A percentile compares a stretch with the other conserved stretches of the same genome.
Evolutionary conservation across 2,888 invertebrate species (phyloP).

Genomic region (Invenusta paracnida): DNA sequence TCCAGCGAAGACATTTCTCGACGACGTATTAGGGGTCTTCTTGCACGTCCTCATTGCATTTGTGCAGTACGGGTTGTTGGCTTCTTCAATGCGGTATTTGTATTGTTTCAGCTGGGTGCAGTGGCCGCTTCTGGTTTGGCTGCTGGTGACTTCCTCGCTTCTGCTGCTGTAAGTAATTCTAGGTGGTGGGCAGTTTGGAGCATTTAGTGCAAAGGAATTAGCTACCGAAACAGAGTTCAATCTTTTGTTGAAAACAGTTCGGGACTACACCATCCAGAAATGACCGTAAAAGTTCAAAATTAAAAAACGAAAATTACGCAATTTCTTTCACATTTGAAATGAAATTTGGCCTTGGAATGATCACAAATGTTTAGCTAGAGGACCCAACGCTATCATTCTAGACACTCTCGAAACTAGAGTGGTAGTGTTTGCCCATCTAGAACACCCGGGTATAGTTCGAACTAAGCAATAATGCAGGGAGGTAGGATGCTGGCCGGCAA

Average conservation of each 20-base stretch:
- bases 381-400: slow-evolving; percentile 1
- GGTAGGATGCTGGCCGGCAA: slow-evolving; percentile 25
- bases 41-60: no score
- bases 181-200: no score
- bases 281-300: not conserved
- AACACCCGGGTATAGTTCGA: slow-evolving; percentile 32
- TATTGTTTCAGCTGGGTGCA: no score
- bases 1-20: no score
- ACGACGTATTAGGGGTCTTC: no score
- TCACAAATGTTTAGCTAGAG: slow-evolving; percentile 6
- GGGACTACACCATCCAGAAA: not conserved
- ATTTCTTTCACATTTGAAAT: not conserved
- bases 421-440: slow-evolving; percentile 1
- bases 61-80: no score
- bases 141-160: no score
- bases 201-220: no score
- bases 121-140: no score
- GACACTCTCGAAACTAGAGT: not conserved
- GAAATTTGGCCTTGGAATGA: not conserved
- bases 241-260: not conserved
- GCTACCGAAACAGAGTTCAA: no score
- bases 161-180: no score
- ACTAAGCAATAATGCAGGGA: slow-evolving; percentile 31
- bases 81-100: no score
- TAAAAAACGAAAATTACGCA: not conserved